Evolutionary conservation across 2,113 vertebrate genomes (phyloP).

Genomic region (Epinephelus moara): DNA sequence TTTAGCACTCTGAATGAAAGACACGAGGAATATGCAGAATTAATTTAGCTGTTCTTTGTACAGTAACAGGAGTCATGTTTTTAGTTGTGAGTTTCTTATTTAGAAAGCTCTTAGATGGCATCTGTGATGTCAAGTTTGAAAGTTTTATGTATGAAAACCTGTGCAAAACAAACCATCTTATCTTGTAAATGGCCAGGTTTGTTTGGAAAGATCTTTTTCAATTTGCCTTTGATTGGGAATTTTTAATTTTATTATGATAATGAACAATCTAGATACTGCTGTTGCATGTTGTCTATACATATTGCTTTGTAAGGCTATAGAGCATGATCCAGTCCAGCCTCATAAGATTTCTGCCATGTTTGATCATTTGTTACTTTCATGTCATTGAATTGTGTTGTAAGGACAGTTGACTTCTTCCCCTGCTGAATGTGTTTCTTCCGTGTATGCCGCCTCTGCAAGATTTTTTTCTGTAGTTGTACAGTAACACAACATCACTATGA

Average conservation of each 20-base stretch:
- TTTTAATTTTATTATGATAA: not conserved
- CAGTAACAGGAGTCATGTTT: constrained; percentile 1
- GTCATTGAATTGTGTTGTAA: not conserved
- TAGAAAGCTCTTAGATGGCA: constrained; percentile 19
- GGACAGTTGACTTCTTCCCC: not conserved
- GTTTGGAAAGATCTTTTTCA: not conserved
- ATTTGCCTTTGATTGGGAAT: constrained; percentile 2
- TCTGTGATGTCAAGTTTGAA: constrained; percentile 57
- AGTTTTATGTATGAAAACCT: not conserved
- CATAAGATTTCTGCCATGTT: not conserved
- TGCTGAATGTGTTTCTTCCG: not conserved
- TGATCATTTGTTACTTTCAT: not conserved
- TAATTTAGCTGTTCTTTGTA: not conserved
- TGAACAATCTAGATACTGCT: constrained; percentile 2
- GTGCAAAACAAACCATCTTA: not conserved
- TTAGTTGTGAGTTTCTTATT: constrained; percentile 20
- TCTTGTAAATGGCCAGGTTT: not conserved
- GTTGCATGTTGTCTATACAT: not conserved
- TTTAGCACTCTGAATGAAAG: constrained; percentile 42
- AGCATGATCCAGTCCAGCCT: not conserved
- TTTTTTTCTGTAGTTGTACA: not conserved
- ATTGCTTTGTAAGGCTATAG: not conserved
- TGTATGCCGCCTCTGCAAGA: not conserved
- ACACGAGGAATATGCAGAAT: not conserved
- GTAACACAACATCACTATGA: not conserved